phyloP scores from a whole-genome alignment of 2,888 invertebrate species.

The Chloroclystis v-ata region DNA sequence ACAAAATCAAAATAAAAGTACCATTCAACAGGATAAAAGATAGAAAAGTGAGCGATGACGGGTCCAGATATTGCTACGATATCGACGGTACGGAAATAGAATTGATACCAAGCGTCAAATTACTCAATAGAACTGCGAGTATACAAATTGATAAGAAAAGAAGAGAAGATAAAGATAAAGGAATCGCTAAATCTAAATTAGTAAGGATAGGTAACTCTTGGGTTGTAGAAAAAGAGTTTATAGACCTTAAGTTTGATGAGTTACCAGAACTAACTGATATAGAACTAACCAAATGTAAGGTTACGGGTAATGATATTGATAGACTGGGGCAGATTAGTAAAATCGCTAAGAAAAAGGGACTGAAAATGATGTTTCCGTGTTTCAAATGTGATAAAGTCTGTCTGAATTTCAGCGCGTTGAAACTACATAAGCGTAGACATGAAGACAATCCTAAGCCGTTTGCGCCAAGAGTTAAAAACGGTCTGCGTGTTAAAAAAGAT shows the following conservation, averaged over 20 bases:
- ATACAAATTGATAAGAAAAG: constrained; percentile 47
- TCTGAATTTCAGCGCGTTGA: constrained; percentile 48
- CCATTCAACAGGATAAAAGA: constrained; percentile 39
- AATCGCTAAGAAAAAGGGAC: constrained; percentile 43
- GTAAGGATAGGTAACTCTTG: constrained; percentile 54
- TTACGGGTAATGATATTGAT: constrained; percentile 40
- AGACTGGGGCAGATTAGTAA: constrained; percentile 44
- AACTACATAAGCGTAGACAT: constrained; percentile 52
- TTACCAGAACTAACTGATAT: constrained; percentile 39
- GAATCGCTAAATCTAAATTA: constrained; percentile 46
- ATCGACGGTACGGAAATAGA: constrained; percentile 43
- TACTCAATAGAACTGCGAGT: constrained; percentile 49
- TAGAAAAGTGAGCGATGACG: constrained; percentile 30
- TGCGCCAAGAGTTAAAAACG: constrained; percentile 29
- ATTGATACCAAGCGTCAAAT: constrained; percentile 57
- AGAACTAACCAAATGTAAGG: constrained; percentile 31
- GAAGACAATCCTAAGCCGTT: constrained; percentile 51
- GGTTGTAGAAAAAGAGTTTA: constrained; percentile 48
- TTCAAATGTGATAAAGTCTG: constrained; percentile 59
- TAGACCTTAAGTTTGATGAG: constrained; percentile 34
- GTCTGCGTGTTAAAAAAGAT: background rate
- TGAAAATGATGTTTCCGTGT: constrained; percentile 57
- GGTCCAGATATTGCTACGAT: constrained; percentile 48
- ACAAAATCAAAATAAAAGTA: constrained; percentile 36
- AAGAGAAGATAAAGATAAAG: constrained; percentile 35